Evolutionary conservation across 2,797 vertebrate genomes (phyloP), one percentile per base, ranked within the genome.

Genomic region (Mus spretus): DNA sequence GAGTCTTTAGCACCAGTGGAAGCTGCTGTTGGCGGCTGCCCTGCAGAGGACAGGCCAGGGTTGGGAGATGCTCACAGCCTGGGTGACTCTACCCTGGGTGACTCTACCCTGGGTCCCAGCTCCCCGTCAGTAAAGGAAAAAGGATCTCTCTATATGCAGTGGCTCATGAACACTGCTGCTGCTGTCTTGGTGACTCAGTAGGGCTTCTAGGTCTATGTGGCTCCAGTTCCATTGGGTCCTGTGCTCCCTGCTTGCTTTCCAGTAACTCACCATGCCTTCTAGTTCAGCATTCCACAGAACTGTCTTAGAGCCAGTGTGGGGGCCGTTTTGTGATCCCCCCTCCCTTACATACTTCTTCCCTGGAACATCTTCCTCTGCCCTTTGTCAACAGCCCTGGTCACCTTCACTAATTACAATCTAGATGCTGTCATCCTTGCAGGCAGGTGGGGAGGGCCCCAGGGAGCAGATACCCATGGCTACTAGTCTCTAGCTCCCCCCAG

Each of bases 11-110:
- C 37, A 74, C 8, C 0, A 0, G 17, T 0, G 4, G 63, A 22
- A 55, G 40, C 63, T 2, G 22, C 0, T 53, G 74, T 28, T 28
- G 79, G 72, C 40, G 24, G 24, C 65, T 61, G 2, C 44, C n/a
- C 6, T 34, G 22, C 6, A 0, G n/a, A 50, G 57, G 17, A 55
- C 0, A 2, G 28, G 14, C 13, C 2, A 0, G 75, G 0, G 0
- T 5, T 12, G 75, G 47, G 92, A 53, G 77, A 28, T 1, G 34
- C 34, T 47, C 53, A 7, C 55, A 7, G 40, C 55, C 61, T 13
- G 55, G 13, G 22, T 3, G 7, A 50, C 70, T 40, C 6, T 14
- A 28, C 2, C 14, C 72, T 37, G 59, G 10, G 47, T 3, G 7
- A 50, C 70, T 40, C 6, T 14, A 28, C 2, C 14, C 72, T 37